Evolutionary conservation across 2,113 vertebrate species (phyloP), one percentile per base, ranked within the genome.

Genomic region (Larimichthys polyactis): DNA sequence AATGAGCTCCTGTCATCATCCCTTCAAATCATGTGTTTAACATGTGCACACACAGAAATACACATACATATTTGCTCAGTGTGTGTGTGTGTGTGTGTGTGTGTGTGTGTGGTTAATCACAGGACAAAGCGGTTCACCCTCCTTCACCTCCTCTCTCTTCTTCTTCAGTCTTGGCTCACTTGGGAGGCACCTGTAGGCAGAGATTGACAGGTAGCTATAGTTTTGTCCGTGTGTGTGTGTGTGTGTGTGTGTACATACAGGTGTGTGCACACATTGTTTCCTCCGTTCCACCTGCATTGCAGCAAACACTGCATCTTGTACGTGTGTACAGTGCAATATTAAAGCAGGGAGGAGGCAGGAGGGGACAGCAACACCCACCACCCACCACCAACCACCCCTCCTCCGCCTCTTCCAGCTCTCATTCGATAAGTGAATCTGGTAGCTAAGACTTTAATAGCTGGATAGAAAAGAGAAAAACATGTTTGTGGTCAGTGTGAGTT

Each of bases 281-380:
- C 64, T 71, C 57, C 46, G 2, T 27, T 77, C 52, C 36, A 67
- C 67, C 87, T 91, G 87, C 87, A 89, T 84, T 91, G 88, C 90
- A 88, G 67, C 55, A 89, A 75, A 91, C 67, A 11, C 59, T 6
- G 48, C 79, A 70, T 49, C 75, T 81, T 36, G 44, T 44, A 67
- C 22, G 40, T 17, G 20, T 57, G 32, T 81, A 78, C 17, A 62
- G 29, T 57, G 48, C 66, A 55, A 69, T 78, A 66, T 76, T 46
- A 71, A 79, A 49, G 75, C 63, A 62, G 58, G 27, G 52, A 22
- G 73, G 22, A 71, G 70, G 43, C 57, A 11, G 60, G 16, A 20
- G 29, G 11, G 11, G 44, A 65, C 32, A 36, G 32, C 32, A 7
- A 36, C 32, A 36, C 5, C 32, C 36, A 40, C 1, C 36, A 40